These are phyloP conservation scores for Leuciscus idus DNA, from an alignment of 2,113 vertebrate genomes.

Conservation along the genomic window DNA sequence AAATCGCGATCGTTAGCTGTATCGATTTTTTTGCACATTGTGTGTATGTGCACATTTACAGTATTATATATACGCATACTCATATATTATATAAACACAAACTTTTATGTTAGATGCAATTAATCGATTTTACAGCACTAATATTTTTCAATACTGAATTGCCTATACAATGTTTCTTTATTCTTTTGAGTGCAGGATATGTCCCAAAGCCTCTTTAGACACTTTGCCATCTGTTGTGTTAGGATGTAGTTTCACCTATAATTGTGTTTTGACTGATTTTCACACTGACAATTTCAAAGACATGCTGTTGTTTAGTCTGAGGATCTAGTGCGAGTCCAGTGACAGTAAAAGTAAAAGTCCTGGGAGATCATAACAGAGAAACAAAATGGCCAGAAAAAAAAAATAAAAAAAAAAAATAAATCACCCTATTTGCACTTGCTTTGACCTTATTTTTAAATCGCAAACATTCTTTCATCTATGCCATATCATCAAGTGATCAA, in stretches of 20 bases:
- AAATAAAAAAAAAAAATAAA: too few species aligned
- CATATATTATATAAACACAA: too few species aligned
- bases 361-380: not conserved
- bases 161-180: conserved; percentile 29
- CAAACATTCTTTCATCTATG: conserved; percentile 8
- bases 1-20: too few species aligned
- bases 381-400: not conserved
- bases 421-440: not conserved
- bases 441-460: not conserved
- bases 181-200: not conserved
- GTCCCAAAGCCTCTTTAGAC: not conserved
- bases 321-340: not conserved
- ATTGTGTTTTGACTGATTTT: conserved; percentile 1
- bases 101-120: too few species aligned
- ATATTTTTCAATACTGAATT: not conserved
- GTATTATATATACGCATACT: too few species aligned
- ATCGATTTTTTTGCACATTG: too few species aligned
- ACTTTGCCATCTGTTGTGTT: conserved; percentile 3
- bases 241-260: conserved; percentile 1
- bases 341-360: not conserved
- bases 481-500: conserved; percentile 15
- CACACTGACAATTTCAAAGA: not conserved
- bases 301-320: not conserved
- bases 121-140: too few species aligned
- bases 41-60: too few species aligned